Evolutionary conservation across 2,113 vertebrate species (phyloP).

Genomic region (Antechinus flavipes): DNA sequence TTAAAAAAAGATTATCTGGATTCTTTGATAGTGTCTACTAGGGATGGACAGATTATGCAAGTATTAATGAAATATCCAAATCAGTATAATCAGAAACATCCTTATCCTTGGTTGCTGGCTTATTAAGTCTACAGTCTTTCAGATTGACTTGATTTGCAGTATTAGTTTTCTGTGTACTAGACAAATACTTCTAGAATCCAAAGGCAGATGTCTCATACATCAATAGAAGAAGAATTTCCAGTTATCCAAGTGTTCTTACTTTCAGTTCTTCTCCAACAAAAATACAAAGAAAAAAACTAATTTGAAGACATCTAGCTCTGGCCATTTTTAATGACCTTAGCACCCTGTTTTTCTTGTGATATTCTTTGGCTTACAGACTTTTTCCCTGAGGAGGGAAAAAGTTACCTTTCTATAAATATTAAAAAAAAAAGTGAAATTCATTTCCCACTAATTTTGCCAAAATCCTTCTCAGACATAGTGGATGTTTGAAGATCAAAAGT

Average conservation of each 20-base stretch:
- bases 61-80: not conserved
- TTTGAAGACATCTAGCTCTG: conserved; percentile 39
- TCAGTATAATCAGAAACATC: not conserved
- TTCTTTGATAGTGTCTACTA: not conserved
- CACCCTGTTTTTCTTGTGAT: conserved; percentile 15
- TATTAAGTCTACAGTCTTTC: conserved; percentile 30
- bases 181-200: not conserved
- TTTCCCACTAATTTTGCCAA: conserved; percentile 19
- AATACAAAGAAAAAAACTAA: not conserved
- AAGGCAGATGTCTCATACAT: not conserved
- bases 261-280: not conserved
- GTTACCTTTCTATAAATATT: conserved; percentile 25
- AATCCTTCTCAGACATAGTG: not conserved
- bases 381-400: conserved; percentile 50
- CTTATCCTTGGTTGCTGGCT: not conserved
- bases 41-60: not conserved
- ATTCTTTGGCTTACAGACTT: conserved; percentile 26
- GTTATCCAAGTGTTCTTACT: conserved; percentile 1
- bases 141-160: conserved; percentile 15
- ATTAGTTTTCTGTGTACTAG: conserved; percentile 7
- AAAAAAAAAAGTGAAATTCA: conserved; percentile 31
- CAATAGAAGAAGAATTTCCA: conserved; percentile 19
- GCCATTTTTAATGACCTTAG: conserved; percentile 49
- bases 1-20: not conserved
- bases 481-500: not conserved